These are phyloP conservation scores for Apomyelois bistriatella DNA, from an alignment of 2,888 invertebrate species.

Conservation along the genomic window DNA sequence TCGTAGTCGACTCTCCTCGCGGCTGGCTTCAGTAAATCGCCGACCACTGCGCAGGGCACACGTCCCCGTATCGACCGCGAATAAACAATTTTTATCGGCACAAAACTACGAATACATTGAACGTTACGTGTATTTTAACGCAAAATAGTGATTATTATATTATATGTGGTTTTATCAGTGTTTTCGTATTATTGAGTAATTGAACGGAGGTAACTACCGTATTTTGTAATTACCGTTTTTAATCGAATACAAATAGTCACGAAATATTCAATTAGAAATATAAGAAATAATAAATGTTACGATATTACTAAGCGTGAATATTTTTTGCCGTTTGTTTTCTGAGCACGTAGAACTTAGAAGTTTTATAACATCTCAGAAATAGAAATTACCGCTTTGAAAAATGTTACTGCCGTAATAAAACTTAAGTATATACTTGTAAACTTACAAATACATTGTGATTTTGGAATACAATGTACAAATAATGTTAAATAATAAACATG, in stretches of 20 bases:
- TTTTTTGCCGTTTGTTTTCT: not conserved
- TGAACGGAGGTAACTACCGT: not conserved
- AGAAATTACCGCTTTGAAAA: too few relatives aligned
- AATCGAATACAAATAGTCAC: not conserved
- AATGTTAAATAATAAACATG: too few relatives aligned
- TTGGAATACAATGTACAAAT: too few relatives aligned
- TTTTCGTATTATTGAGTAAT: constrained; percentile 4
- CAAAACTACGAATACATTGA: constrained; percentile 1
- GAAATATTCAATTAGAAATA: too few relatives aligned
- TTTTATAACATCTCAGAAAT: not conserved
- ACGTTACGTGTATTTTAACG: not conserved
- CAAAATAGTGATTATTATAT: not conserved
- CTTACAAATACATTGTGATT: too few relatives aligned
- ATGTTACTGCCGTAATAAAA: too few relatives aligned
- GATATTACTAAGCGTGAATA: too few relatives aligned
- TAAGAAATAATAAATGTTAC: too few relatives aligned
- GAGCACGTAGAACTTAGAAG: constrained; percentile 1
- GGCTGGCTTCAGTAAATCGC: constrained; percentile 46
- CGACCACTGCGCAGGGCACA: constrained; percentile 37
- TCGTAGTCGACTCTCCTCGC: constrained; percentile 9
- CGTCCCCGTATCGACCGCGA: constrained; percentile 27
- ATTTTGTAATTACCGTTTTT: not conserved
- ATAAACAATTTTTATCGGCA: constrained; percentile 33
- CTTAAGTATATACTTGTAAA: too few relatives aligned
- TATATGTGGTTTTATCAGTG: constrained; percentile 6